Conservation (phyloP, 2,113 vertebrate species). For the Ptyas mucosa region DNA sequence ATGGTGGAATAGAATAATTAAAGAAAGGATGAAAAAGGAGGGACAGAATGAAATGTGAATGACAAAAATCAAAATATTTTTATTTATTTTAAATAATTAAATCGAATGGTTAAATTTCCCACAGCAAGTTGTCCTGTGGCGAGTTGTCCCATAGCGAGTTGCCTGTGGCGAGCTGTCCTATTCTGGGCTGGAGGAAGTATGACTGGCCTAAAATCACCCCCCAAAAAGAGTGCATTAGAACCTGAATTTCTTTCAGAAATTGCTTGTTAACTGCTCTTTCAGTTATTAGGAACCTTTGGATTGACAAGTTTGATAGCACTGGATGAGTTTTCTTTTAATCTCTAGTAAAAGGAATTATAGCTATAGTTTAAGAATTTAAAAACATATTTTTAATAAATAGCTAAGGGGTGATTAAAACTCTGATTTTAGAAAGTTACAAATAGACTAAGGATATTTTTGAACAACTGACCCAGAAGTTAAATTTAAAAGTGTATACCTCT, state of each 20-base stretch:
- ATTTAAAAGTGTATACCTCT: neutral
- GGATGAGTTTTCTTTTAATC: neutral
- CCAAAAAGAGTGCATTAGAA: neutral
- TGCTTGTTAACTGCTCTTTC: neutral
- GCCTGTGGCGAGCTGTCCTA: neutral
- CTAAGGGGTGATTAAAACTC: neutral
- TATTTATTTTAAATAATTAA: neutral
- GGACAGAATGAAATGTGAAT: neutral
- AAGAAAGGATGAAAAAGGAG: neutral
- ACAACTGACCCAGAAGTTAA: neutral
- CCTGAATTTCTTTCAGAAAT: neutral
- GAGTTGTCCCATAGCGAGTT: neutral
- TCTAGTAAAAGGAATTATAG: neutral
- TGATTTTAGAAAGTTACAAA: neutral
- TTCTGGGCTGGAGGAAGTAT: neutral
- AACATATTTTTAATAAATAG: neutral
- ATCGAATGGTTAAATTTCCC: neutral
- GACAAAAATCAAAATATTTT: neutral
- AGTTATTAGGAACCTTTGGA: neutral
- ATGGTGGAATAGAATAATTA: neutral
- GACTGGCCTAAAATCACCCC: neutral
- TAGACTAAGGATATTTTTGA: neutral
- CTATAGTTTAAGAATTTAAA: neutral
- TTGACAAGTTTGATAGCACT: neutral
- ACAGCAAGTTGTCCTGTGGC: too few species aligned